phyloP scores from a whole-genome alignment of 2,888 invertebrate species.

The Rhagonycha lutea region DNA sequence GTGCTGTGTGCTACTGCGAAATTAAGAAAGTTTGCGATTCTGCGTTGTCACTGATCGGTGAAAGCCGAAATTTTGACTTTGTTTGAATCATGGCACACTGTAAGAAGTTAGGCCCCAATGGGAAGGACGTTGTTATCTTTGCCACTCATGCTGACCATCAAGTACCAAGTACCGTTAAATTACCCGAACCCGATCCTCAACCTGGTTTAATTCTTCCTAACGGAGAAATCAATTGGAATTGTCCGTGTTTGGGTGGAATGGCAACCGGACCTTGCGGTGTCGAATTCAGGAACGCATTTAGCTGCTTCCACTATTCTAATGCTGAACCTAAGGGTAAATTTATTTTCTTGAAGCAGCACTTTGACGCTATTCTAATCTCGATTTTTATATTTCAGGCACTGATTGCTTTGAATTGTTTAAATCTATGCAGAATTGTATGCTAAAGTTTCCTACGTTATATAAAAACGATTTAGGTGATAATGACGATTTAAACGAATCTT shows the following conservation, averaged over 20 bases:
- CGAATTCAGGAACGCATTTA: conserved; percentile 91
- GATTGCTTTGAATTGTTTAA: conserved; percentile 91
- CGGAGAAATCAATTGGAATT: conserved; percentile 95
- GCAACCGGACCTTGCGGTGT: conserved; percentile 94
- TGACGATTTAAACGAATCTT: conserved; percentile 56
- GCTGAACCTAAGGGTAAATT: conserved; percentile 81
- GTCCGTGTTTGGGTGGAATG: conserved; percentile 97
- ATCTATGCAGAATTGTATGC: conserved; percentile 90
- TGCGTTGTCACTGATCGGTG: conserved; percentile 50
- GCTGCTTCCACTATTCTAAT: conserved; percentile 90
- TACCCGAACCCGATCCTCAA: conserved; percentile 75
- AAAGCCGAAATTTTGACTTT: conserved; percentile 51
- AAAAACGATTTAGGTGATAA: conserved; percentile 71
- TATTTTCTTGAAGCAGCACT: not conserved
- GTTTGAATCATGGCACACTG: conserved; percentile 55
- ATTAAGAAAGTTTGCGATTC: conserved; percentile 59
- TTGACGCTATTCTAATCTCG: not conserved
- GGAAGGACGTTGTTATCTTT: conserved; percentile 84
- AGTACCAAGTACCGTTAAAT: conserved; percentile 68
- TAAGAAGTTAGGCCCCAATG: conserved; percentile 57
- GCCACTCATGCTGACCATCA: conserved; percentile 79
- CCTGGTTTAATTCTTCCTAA: conserved; percentile 81
- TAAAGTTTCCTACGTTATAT: conserved; percentile 83
- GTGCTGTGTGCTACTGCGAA: conserved; percentile 57
- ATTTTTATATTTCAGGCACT: conserved; percentile 54